A percentile compares a stretch with the other conserved stretches of the same genome.
phyloP scores from a whole-genome alignment of 2,113 vertebrate genomes.

The Psittacula cyanocephala region DNA sequence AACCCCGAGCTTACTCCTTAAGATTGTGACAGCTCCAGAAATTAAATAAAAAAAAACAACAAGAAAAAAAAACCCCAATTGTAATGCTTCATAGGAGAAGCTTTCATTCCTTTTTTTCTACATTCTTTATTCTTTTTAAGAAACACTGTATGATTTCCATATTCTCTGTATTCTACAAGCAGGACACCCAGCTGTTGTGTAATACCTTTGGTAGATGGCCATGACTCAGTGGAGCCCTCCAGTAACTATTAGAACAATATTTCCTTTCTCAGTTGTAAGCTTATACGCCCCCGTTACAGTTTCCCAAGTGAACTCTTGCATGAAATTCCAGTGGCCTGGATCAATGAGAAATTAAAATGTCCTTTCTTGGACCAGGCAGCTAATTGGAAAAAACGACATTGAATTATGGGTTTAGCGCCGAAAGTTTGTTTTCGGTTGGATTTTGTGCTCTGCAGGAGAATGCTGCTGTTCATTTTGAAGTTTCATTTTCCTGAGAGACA shows the following conservation, averaged over 20 bases:
- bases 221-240: background rate
- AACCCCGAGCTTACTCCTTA: constrained; percentile 30
- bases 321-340: background rate
- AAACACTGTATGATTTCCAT: background rate
- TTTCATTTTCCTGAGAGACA: background rate
- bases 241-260: background rate
- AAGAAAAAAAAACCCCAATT: background rate
- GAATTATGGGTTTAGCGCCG: background rate
- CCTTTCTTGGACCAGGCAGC: background rate
- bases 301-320: background rate
- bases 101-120: background rate
- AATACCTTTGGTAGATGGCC: background rate
- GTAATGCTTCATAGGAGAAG: background rate
- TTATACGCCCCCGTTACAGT: background rate
- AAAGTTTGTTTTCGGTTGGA: background rate
- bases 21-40: background rate
- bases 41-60: background rate
- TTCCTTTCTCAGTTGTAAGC: background rate
- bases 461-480: background rate
- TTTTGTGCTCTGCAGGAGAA: background rate
- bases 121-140: background rate
- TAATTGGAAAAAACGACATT: background rate
- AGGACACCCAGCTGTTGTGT: background rate
- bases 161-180: background rate
- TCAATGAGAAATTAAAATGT: background rate